These are phyloP conservation scores for Polydrusus cervinus DNA, from an alignment of 2,888 invertebrate species.

Conservation along the genomic window DNA sequence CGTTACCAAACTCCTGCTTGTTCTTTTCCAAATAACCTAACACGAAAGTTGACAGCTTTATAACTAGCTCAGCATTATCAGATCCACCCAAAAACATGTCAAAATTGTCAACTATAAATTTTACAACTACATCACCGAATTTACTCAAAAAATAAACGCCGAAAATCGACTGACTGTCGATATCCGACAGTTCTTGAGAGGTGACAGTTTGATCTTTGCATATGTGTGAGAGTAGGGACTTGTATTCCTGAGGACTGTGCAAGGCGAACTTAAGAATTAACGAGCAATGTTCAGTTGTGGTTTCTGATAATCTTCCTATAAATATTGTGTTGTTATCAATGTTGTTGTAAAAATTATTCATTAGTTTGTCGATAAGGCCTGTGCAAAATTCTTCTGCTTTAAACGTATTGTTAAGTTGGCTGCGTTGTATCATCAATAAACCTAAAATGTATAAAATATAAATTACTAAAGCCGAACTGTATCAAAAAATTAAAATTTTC, in stretches of 20 bases:
- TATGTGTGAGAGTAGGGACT: slow-evolving; percentile 57
- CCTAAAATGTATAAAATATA: slow-evolving; percentile 31
- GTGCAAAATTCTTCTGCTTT: slow-evolving; percentile 32
- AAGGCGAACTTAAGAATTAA: slow-evolving; percentile 61
- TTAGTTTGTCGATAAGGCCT: slow-evolving; percentile 52
- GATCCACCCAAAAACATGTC: slow-evolving; percentile 54
- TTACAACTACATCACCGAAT: slow-evolving; percentile 62
- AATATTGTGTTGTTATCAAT: slow-evolving; percentile 52
- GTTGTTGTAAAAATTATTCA: slow-evolving; percentile 52
- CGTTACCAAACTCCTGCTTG: slow-evolving; percentile 43
- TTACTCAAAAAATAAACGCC: slow-evolving; percentile 63
- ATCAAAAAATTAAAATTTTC: not conserved
- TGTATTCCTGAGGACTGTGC: slow-evolving; percentile 56
- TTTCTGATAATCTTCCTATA: slow-evolving; percentile 57
- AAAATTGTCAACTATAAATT: slow-evolving; percentile 60
- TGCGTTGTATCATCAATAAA: slow-evolving; percentile 37
- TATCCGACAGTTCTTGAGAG: slow-evolving; percentile 55
- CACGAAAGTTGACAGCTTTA: slow-evolving; percentile 52
- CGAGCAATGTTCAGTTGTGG: slow-evolving; percentile 55
- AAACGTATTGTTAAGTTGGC: slow-evolving; percentile 28
- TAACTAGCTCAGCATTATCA: slow-evolving; percentile 49
- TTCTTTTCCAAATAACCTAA: slow-evolving; percentile 54
- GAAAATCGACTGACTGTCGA: slow-evolving; percentile 56
- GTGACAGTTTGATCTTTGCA: slow-evolving; percentile 39
- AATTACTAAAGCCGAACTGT: not conserved